These are phyloP conservation scores for Phalacrocorax carbo DNA, from an alignment of 2,113 vertebrate genomes.

Conservation along the genomic window DNA sequence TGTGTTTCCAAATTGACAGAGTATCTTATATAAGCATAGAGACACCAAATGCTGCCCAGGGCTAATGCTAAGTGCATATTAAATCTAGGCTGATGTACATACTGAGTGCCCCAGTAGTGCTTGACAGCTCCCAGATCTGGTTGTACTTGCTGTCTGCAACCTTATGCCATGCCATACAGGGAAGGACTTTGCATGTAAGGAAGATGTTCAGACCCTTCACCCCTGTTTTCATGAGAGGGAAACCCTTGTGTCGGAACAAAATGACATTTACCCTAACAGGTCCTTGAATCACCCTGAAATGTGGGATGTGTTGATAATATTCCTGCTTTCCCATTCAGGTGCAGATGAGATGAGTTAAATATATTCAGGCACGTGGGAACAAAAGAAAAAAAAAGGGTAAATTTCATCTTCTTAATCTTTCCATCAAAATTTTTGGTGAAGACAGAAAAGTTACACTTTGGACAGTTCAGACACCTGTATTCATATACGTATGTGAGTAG, in stretches of 20 bases:
- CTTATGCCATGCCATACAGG: background rate
- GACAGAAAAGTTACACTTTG: background rate
- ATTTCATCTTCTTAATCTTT: background rate
- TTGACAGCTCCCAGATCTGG: background rate
- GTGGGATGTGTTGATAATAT: background rate
- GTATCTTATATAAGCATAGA: background rate
- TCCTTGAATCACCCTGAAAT: background rate
- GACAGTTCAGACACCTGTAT: background rate
- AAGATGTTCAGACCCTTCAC: background rate
- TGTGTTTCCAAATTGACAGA: background rate
- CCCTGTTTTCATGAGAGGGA: background rate
- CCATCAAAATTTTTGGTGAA: background rate
- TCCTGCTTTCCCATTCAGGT: background rate
- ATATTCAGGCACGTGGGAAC: background rate
- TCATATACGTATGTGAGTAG: background rate
- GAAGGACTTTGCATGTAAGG: background rate
- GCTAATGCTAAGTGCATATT: background rate
- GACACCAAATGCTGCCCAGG: background rate
- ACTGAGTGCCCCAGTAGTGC: background rate
- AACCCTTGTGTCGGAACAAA: rapidly evolving
- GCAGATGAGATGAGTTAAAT: background rate
- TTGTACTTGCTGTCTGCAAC: background rate
- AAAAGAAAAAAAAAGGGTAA: background rate
- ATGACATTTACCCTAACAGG: background rate
- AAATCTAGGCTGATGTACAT: background rate